Percentiles rank a stretch among this genome's conserved stretches.
Evolutionary conservation across 2,888 invertebrate genomes (phyloP).

Genomic region (Ophioninae sp.): DNA sequence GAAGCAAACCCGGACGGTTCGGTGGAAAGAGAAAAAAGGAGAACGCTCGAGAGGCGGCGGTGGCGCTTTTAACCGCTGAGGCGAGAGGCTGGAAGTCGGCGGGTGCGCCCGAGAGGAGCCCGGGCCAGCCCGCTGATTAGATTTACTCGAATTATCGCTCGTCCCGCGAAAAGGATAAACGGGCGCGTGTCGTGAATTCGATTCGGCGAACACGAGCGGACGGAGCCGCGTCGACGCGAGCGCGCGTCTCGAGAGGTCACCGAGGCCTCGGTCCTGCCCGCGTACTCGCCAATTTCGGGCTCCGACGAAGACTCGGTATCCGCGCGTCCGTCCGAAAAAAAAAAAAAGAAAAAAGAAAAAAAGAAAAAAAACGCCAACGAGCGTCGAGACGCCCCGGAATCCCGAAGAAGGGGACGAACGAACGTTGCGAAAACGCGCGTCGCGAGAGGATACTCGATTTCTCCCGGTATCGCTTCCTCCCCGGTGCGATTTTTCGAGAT

Average conservation of each 20-base stretch:
- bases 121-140: constrained; percentile 74
- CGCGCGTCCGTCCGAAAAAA: too few relatives aligned
- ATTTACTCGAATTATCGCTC: constrained; percentile 79
- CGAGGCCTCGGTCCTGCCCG: constrained; percentile 29
- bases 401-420: too few relatives aligned
- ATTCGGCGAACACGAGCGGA: constrained; percentile 45
- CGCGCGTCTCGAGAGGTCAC: background rate
- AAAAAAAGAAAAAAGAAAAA: too few relatives aligned
- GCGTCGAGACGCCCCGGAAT: too few relatives aligned
- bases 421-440: too few relatives aligned
- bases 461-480: background rate
- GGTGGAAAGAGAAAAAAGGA: background rate
- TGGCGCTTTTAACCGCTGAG: constrained; percentile 75
- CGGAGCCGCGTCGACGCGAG: background rate
- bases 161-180: constrained; percentile 79
- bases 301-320: constrained; percentile 13
- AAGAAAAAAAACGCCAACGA: too few relatives aligned
- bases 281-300: constrained; percentile 31
- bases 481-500: constrained; percentile 22
- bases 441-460: too few relatives aligned
- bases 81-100: constrained; percentile 6
- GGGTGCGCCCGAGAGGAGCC: constrained; percentile 13
- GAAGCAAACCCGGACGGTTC: background rate
- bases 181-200: constrained; percentile 77
- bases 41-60: constrained; percentile 53